These are phyloP conservation scores for Melangyna quadrimaculata DNA, from an alignment of 2,888 invertebrate species.

Conservation along the genomic window DNA sequence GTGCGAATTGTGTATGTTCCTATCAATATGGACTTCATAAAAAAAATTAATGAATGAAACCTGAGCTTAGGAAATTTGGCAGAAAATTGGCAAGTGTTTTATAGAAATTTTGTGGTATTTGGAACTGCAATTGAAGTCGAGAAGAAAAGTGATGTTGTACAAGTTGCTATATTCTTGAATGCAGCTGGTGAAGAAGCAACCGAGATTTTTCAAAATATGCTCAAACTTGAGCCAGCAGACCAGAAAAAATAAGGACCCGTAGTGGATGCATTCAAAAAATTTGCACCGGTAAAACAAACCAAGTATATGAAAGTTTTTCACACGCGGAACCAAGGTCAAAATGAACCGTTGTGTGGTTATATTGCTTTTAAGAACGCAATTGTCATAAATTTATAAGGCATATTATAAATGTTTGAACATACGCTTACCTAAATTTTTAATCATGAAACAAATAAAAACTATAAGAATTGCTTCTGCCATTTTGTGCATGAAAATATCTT, in stretches of 20 bases:
- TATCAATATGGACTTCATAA: not conserved
- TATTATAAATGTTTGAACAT: too few relatives aligned
- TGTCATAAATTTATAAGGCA: too few relatives aligned
- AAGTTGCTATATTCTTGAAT: not conserved
- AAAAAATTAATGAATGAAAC: not conserved
- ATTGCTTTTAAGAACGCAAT: too few relatives aligned
- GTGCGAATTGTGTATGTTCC: not conserved
- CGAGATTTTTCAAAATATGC: not conserved
- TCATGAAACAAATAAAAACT: too few relatives aligned
- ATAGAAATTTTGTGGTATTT: not conserved
- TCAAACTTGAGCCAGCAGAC: not conserved
- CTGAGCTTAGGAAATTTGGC: not conserved
- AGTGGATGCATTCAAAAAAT: not conserved
- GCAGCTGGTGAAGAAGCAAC: not conserved
- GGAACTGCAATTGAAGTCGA: not conserved
- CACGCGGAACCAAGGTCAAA: not conserved
- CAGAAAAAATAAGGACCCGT: not conserved
- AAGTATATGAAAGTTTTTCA: slow-evolving; percentile 2
- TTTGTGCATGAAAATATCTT: too few relatives aligned
- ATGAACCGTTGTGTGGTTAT: not conserved
- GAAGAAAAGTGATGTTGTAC: not conserved
- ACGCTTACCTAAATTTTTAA: too few relatives aligned
- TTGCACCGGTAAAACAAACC: not conserved
- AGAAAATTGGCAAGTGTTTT: not conserved
- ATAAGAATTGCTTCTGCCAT: too few relatives aligned